A percentile compares a stretch with the other conserved stretches of the same genome.
Evolutionary conservation across 2,797 vertebrate genomes (phyloP).

Genomic region (Bryconaethiops microstoma): DNA sequence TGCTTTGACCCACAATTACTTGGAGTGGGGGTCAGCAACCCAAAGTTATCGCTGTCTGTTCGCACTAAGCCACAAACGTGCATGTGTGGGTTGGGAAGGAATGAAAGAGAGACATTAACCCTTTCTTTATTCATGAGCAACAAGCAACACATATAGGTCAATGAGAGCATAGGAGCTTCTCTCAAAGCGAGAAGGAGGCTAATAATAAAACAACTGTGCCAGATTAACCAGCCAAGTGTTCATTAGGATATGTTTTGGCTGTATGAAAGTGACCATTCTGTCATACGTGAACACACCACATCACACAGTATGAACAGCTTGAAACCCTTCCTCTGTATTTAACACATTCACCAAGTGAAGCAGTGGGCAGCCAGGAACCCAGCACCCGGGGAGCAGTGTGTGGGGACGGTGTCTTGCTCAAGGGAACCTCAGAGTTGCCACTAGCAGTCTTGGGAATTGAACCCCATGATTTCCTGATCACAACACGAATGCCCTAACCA

Average conservation of each 20-base stretch:
- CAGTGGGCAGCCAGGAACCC: too few relatives aligned
- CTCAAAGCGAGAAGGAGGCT: background rate
- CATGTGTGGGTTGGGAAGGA: conserved; percentile 8
- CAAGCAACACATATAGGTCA: background rate
- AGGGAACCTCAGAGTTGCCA: too few relatives aligned
- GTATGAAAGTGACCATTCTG: too few relatives aligned
- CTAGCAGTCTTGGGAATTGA: too few relatives aligned
- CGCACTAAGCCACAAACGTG: conserved; percentile 18
- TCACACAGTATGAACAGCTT: too few relatives aligned
- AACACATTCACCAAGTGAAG: too few relatives aligned
- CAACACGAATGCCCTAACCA: too few relatives aligned
- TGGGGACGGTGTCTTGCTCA: too few relatives aligned
- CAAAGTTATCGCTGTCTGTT: conserved; percentile 21
- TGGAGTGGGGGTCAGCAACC: conserved; percentile 11
- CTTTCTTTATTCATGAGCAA: background rate
- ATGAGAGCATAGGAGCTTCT: conserved; percentile 8
- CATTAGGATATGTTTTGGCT: background rate
- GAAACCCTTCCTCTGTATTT: too few relatives aligned
- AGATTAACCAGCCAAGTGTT: conserved; percentile 10
- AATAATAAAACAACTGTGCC: background rate
- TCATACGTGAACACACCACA: too few relatives aligned
- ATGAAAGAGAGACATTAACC: conserved; percentile 21
- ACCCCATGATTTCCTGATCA: too few relatives aligned
- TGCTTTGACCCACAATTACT: conserved; percentile 29
- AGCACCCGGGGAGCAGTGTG: too few relatives aligned